Percentiles rank a stretch among this genome's conserved stretches.
These are phyloP conservation scores for Griposia aprilina DNA, from an alignment of 2,888 invertebrate genomes.

Conservation along the genomic window DNA sequence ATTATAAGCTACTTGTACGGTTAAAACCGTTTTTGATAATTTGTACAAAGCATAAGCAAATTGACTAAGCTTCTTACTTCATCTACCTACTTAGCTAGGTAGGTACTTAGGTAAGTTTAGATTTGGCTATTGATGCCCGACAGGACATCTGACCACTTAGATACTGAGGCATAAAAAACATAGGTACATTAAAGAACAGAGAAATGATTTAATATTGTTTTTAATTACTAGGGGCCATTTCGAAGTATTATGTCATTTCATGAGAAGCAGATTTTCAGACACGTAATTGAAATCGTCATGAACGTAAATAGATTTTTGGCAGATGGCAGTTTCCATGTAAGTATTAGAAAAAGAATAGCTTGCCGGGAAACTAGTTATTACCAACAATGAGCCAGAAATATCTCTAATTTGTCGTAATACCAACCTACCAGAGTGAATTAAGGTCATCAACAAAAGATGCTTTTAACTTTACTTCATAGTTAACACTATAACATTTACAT, in stretches of 20 bases:
- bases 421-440: neutral
- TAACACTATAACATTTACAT: too few relatives aligned
- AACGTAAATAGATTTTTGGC: neutral
- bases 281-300: neutral
- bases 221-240: slow-evolving; percentile 3
- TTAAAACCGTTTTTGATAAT: too few relatives aligned
- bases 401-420: neutral
- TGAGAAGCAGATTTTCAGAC: neutral
- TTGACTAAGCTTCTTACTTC: too few relatives aligned
- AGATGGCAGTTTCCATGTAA: neutral
- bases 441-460: neutral
- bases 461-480: too few relatives aligned
- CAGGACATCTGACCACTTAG: neutral
- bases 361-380: neutral
- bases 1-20: too few relatives aligned
- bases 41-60: too few relatives aligned
- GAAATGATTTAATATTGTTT: neutral
- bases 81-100: neutral
- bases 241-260: neutral
- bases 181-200: neutral
- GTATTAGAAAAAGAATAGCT: slow-evolving; percentile 4
- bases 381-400: slow-evolving; percentile 3
- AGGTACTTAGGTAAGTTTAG: neutral
- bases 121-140: neutral
- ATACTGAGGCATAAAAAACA: neutral